Conservation (phyloP, 1,140 invertebrate species). For the Colletes gigas region DNA sequence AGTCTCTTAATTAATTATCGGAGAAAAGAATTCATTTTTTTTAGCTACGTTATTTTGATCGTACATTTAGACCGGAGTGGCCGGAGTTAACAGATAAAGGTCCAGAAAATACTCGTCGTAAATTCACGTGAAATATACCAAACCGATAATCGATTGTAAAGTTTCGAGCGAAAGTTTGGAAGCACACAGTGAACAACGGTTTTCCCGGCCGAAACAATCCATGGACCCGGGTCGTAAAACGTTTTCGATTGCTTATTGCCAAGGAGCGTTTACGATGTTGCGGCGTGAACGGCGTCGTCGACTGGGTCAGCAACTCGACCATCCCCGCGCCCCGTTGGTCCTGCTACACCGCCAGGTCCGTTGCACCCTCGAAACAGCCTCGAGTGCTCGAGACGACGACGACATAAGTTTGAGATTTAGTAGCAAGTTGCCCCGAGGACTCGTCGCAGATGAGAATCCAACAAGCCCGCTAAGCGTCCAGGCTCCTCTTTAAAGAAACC, state of each 20-base stretch:
- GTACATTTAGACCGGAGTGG: no score
- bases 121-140: no score
- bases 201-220: no score
- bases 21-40: no score
- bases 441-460: constrained; percentile 55
- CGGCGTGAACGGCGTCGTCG: constrained; percentile 44
- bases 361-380: constrained; percentile 43
- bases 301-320: constrained; percentile 27
- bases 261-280: constrained; percentile 52
- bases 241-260: not conserved
- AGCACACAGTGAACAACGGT: not conserved
- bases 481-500: constrained; percentile 63
- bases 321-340: not conserved
- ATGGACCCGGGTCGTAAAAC: not conserved
- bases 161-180: no score
- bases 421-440: constrained; percentile 54
- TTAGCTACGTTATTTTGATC: no score
- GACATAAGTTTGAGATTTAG: constrained; percentile 61
- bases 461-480: constrained; percentile 61
- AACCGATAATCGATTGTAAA: no score
- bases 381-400: constrained; percentile 47
- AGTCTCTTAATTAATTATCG: no score
- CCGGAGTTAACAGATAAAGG: no score
- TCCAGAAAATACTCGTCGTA: no score
- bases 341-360: constrained; percentile 39